Evolutionary conservation across 1,140 invertebrate species (phyloP).

Genomic region (Sinella curviseta): DNA sequence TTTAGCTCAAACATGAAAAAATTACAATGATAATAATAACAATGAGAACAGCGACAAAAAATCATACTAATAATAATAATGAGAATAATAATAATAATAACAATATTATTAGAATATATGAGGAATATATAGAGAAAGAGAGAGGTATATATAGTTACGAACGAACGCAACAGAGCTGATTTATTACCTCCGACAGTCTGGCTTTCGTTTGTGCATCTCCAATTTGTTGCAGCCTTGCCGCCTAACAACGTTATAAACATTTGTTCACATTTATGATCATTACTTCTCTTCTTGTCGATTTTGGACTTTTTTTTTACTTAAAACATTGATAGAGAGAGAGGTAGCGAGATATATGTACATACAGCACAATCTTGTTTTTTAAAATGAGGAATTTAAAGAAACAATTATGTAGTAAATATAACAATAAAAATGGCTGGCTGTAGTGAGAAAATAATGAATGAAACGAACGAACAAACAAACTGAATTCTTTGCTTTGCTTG

Average conservation of each 20-base stretch:
- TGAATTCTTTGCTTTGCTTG: not conserved
- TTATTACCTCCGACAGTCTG: conserved; percentile 48
- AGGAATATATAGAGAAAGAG: conserved; percentile 8
- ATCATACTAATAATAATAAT: not conserved
- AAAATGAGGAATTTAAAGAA: not conserved
- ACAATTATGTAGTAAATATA: not conserved
- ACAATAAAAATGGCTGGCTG: not conserved
- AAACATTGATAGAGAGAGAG: not conserved
- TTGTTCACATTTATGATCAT: conserved; percentile 4
- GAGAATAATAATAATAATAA: conserved; percentile 13
- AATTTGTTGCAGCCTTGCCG: conserved; percentile 50
- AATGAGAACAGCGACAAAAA: not conserved
- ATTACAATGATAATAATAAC: not conserved
- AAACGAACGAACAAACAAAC: not conserved
- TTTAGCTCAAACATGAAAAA: not conserved
- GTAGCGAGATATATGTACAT: not conserved
- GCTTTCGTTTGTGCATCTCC: conserved; percentile 49
- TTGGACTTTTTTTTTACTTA: not conserved
- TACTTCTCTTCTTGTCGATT: not conserved
- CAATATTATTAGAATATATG: not conserved
- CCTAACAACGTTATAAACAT: conserved; percentile 43
- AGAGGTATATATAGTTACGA: conserved; percentile 32
- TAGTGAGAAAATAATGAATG: not conserved
- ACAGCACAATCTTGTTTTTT: not conserved
- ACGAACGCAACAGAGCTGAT: conserved; percentile 50